Conservation (phyloP, 2,888 invertebrate genomes). For the Eustalomyia histrio region DNA sequence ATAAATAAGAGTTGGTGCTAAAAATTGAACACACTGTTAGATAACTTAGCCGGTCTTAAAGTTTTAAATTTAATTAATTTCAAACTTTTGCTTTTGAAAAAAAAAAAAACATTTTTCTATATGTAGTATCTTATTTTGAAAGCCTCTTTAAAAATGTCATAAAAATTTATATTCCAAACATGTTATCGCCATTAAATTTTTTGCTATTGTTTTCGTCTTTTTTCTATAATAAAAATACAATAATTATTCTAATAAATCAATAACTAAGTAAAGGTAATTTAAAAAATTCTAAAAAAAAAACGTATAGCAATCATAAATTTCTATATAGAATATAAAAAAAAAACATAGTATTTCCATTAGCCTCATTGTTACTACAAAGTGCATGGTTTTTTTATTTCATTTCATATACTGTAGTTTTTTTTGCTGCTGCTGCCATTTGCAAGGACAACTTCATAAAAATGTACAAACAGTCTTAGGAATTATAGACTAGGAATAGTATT, state of each 20-base stretch:
- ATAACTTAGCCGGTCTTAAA: too few relatives aligned
- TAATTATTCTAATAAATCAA: constrained; percentile 24
- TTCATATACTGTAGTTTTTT: constrained; percentile 1
- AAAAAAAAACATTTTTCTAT: too few relatives aligned
- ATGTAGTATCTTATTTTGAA: too few relatives aligned
- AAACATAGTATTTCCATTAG: constrained; percentile 43
- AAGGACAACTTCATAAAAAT: constrained; percentile 46
- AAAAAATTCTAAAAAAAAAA: constrained; percentile 1
- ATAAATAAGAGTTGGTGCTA: too few relatives aligned
- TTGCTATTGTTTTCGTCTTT: not conserved
- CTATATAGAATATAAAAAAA: not conserved
- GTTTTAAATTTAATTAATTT: too few relatives aligned
- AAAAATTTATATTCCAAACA: not conserved
- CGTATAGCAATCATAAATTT: not conserved
- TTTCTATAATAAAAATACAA: not conserved
- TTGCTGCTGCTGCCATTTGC: constrained; percentile 16
- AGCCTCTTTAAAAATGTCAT: not conserved
- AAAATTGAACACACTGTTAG: too few relatives aligned
- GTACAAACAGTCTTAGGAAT: constrained; percentile 26
- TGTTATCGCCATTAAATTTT: not conserved
- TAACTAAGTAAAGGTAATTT: constrained; percentile 32
- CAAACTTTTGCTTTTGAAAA: too few relatives aligned
- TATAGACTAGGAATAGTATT: constrained; percentile 23
- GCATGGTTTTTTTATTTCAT: not conserved
- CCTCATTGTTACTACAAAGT: constrained; percentile 41